Evolutionary conservation across 2,113 vertebrate species (phyloP), one percentile per base, ranked within the genome.

Genomic region (Engystomops pustulosus): DNA sequence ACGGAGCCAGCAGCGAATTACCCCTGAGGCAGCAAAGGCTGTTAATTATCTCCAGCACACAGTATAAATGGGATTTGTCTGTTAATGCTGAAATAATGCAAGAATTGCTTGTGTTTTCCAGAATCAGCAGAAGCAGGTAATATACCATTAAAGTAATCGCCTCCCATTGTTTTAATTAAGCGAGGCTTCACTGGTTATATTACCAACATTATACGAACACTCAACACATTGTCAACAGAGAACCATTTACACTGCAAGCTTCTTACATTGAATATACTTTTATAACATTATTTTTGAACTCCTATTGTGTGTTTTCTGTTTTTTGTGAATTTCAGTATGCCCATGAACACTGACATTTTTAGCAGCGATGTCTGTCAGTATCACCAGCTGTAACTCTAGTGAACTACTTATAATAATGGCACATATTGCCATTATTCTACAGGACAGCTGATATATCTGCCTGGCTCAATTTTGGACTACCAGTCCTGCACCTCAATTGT

Each of bases 31-130:
- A 58, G 47, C 12, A 14, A 82, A 82, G 49, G 51, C 68, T 58
- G 80, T 82, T 82, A 82, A 82, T 82, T 82, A 82, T 71, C 80
- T 82, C 67, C 51, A 60, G 47, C 49, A 58, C 68, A 72, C 68
- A 27, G 34, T 58, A 82, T 72, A 82, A 82, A 58, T 82, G 80
- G 36, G 68, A 72, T 72, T 82, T 71, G 80, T 58, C 80, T 72
- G 49, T 72, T 72, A 82, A 38, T 71, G 68, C 68, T 72, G 68
- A 82, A 82, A 82, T 82, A 70, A 82, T 81, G 79, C 27, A 53
- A 69, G 65, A 81, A 49, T 81, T 53, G 67, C 67, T 55, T 70
- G 65, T 70, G 62, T 81, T 72, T 58, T 60, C 25, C 34, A 72
- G 51, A 58, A 82, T 72, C 80, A 72, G 68, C 80, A 72, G 80